Conservation (phyloP, 2,797 vertebrate genomes). For the Siniperca undulata region DNA sequence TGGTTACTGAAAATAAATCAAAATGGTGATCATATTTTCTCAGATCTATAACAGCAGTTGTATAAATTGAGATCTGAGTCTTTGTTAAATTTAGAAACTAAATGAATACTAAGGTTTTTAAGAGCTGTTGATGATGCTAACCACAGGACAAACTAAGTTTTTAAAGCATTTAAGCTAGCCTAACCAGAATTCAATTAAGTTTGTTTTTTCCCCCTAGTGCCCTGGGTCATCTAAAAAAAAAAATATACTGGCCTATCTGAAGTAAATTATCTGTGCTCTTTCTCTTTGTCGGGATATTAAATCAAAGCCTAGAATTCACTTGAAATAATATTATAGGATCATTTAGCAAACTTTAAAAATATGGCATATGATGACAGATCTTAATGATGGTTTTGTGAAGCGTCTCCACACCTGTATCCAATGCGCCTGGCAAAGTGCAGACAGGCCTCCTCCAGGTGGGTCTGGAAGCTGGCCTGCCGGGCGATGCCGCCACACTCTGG, state of each 20-base stretch:
- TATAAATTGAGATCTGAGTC: background rate
- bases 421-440: slow-evolving; percentile 95
- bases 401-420: slow-evolving; percentile 90
- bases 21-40: background rate
- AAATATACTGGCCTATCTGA: background rate
- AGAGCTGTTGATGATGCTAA: background rate
- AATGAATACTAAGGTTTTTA: background rate
- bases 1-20: no score
- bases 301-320: background rate
- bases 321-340: background rate
- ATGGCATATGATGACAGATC: background rate
- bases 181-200: background rate
- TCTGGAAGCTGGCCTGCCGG: slow-evolving; percentile 89
- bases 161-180: background rate
- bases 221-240: no score
- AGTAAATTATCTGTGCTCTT: background rate
- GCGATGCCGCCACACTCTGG: slow-evolving; percentile 94
- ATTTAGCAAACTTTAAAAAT: background rate
- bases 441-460: slow-evolving; percentile 92
- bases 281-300: background rate
- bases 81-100: background rate
- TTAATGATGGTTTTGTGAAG: background rate
- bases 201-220: background rate
- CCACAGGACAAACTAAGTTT: background rate
- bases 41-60: background rate